Base-by-base conservation (phyloP, 1,140 invertebrate species). In the Ptiloglossa arizonensis region DNA sequence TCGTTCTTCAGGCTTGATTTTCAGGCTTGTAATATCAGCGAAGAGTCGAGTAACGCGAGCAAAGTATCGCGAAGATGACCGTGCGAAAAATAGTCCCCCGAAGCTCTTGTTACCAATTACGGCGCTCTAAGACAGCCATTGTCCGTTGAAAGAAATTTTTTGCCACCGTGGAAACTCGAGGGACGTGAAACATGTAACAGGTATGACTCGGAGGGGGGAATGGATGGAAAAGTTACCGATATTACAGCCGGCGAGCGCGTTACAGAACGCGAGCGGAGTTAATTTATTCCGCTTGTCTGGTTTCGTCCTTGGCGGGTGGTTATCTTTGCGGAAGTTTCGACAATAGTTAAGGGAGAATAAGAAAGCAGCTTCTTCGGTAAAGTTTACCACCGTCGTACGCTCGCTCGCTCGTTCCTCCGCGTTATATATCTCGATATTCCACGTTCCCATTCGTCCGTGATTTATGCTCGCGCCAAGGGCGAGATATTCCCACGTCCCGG, bases 221-320 rank as follows among this genome's bases (percentile, higher is more conserved):
- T n/a, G n/a, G 52, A 67, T 19, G 38, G 41, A 56, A 69, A 60
- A 67, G 50, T 79, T 62, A 48, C 6, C 44, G 70, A 46, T 67
- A 68, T 62, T 54, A 8, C 46, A 41, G 19, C n/a, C 35, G 63
- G 32, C 57, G 69, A 73, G n/a, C 66, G 44, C 62, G 27, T 29
- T 71, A n/a, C 52, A n/a, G 22, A 63, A 59, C 54, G 54, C 56
- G 67, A 38, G 56, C n/a, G n/a, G 73, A 79, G 68, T n/a, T 71
- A 83, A 83, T 83, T 83, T 79, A 79, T 79, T 73, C 56, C 38
- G 44, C 56, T 68, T 69, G 68, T 79, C 80, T 79, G 56, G n/a
- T 60, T n/a, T 60, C n/a, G n/a, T 46, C 17, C 50, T 38, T 24
- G 22, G 44, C 57, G 54, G 57, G 60, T 63, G 62, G 67, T 79